Percentiles rank a stretch among this genome's conserved stretches.
These are phyloP conservation scores for Tetramorium alpestre DNA, from an alignment of 1,140 invertebrate genomes.

Conservation along the genomic window DNA sequence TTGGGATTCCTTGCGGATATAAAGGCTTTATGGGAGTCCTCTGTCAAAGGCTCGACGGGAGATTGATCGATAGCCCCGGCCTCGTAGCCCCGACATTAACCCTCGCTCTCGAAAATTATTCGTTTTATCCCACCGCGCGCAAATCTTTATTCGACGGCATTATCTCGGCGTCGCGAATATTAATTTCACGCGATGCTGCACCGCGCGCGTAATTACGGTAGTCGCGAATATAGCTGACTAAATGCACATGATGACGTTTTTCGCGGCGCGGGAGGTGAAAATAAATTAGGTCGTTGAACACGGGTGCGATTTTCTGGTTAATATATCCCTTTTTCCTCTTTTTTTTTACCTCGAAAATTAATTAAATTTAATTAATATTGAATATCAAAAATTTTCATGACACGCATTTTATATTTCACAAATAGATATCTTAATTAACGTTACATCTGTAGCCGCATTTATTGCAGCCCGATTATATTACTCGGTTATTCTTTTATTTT, in stretches of 20 bases:
- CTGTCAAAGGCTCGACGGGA: constrained; percentile 10
- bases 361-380: constrained; percentile 56
- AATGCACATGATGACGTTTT: constrained; percentile 30
- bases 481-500: neutral
- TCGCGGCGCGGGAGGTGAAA: neutral
- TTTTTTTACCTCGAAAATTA: neutral
- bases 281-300: constrained; percentile 48
- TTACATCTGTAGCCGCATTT: constrained; percentile 8
- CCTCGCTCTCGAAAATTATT: constrained; percentile 37
- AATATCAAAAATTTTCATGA: neutral
- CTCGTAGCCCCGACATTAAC: constrained; percentile 44
- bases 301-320: constrained; percentile 35
- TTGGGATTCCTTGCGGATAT: constrained; percentile 73
- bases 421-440: constrained; percentile 48
- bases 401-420: constrained; percentile 3
- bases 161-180: constrained; percentile 16
- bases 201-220: constrained; percentile 41
- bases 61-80: constrained; percentile 61
- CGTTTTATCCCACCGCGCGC: constrained; percentile 13
- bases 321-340: neutral
- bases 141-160: neutral
- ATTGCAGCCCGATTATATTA: neutral
- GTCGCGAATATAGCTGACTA: constrained; percentile 44
- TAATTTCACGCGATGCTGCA: constrained; percentile 46
- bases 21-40: constrained; percentile 54